Evolutionary conservation across 2,888 invertebrate species (phyloP).

Genomic region (Leptarthrus brevirostris): DNA sequence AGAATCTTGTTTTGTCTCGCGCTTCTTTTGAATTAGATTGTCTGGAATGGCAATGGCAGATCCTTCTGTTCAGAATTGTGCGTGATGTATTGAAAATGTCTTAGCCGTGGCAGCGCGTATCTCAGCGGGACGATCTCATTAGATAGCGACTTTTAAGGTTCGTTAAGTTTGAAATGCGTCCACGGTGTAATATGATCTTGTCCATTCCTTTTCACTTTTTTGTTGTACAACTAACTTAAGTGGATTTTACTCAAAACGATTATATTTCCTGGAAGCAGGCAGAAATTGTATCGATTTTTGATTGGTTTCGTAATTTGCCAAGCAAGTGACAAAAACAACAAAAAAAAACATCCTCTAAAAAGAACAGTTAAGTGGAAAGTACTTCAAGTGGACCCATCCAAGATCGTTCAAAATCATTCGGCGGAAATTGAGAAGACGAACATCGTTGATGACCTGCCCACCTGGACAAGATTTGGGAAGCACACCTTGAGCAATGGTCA

Average conservation of each 20-base stretch:
- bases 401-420: neutral
- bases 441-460: neutral
- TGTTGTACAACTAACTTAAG: too few species aligned
- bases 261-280: too few species aligned
- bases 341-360: neutral
- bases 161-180: conserved; percentile 24
- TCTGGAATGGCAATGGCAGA: neutral
- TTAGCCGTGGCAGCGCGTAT: conserved; percentile 12
- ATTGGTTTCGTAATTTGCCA: too few species aligned
- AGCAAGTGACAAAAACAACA: too few species aligned
- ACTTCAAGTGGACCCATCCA: neutral
- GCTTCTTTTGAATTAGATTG: conserved; percentile 37
- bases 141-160: conserved; percentile 38
- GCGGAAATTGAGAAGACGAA: too few species aligned
- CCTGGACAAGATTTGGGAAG: too few species aligned
- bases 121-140: conserved; percentile 41
- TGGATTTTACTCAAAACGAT: too few species aligned
- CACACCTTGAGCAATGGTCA: too few species aligned
- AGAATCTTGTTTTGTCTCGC: conserved; percentile 35
- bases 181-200: neutral
- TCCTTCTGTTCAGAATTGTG: conserved; percentile 13
- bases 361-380: conserved; percentile 20
- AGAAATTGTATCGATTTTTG: neutral
- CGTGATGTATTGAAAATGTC: conserved; percentile 32
- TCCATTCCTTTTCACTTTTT: neutral